Conservation (phyloP, 1,140 invertebrate genomes). For the Aphaenogaster ashmeadi region DNA sequence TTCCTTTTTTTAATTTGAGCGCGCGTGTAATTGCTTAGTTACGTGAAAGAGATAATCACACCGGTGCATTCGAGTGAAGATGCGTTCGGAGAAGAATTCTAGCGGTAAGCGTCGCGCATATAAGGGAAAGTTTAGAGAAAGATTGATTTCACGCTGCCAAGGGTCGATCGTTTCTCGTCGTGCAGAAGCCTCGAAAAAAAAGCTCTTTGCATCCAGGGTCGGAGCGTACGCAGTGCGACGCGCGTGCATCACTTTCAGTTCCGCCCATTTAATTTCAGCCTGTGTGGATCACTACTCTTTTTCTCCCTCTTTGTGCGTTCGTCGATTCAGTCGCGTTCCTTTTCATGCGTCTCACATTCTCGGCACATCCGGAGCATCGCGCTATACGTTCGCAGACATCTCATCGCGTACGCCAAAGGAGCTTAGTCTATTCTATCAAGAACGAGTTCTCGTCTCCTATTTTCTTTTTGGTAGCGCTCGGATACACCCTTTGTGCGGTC, state of each 20-base stretch:
- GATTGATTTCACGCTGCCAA: not conserved
- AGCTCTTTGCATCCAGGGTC: not conserved
- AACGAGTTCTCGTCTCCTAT: not conserved
- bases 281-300: constrained; percentile 29
- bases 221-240: not conserved
- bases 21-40: not conserved
- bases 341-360: constrained; percentile 5
- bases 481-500: not conserved
- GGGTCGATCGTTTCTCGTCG: not conserved
- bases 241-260: constrained; percentile 20
- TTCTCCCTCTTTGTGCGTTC: not conserved
- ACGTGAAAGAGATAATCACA: not conserved
- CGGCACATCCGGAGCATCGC: not conserved
- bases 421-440: not conserved
- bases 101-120: not conserved
- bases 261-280: constrained; percentile 32
- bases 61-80: not conserved
- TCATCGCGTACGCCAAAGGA: constrained; percentile 27
- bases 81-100: not conserved
- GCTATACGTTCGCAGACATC: not conserved
- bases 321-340: constrained; percentile 19
- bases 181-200: not conserved
- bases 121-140: not conserved
- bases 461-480: constrained; percentile 3
- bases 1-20: not conserved